These are phyloP conservation scores for Astyanax mexicanus DNA, from an alignment of 2,797 vertebrate species.

Conservation along the genomic window DNA sequence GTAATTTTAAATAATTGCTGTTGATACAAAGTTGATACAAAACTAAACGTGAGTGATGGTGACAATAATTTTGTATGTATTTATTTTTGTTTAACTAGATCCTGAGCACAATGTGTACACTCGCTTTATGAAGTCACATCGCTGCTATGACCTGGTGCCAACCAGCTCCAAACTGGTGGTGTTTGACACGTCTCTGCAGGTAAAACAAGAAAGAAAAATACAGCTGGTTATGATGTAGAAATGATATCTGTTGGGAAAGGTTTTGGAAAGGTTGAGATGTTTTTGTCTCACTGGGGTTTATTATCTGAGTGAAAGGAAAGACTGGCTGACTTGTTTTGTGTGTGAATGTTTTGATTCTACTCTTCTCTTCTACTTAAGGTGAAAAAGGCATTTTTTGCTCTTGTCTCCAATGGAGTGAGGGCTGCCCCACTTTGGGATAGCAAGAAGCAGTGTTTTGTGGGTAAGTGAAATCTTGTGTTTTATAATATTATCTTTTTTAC, in stretches of 20 bases:
- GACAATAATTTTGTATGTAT: not conserved
- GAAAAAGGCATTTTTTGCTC: conserved; percentile 97
- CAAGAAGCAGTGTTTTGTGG: conserved; percentile 97
- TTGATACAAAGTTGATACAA: too few relatives aligned
- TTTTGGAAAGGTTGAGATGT: conserved; percentile 14
- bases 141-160: conserved; percentile 96
- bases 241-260: conserved; percentile 14
- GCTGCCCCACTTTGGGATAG: conserved; percentile 97
- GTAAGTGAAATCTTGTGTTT: conserved; percentile 72
- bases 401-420: conserved; percentile 95
- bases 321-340: conserved; percentile 22
- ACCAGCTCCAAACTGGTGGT: conserved; percentile 98
- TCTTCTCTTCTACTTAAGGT: conserved; percentile 83
- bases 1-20: too few relatives aligned
- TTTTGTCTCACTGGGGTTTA: not conserved
- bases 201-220: conserved; percentile 59
- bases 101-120: conserved; percentile 88
- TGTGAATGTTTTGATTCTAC: conserved; percentile 11
- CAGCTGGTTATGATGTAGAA: not conserved
- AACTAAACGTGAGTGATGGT: too few relatives aligned
- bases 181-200: conserved; percentile 97
- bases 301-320: not conserved
- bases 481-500: not conserved
- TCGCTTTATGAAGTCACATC: conserved; percentile 95
- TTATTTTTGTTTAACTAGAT: conserved; percentile 65